A percentile compares a stretch with the other conserved stretches of the same genome.
These are phyloP conservation scores for Solen grandis DNA, from an alignment of 1,140 invertebrate species.

Conservation along the genomic window DNA sequence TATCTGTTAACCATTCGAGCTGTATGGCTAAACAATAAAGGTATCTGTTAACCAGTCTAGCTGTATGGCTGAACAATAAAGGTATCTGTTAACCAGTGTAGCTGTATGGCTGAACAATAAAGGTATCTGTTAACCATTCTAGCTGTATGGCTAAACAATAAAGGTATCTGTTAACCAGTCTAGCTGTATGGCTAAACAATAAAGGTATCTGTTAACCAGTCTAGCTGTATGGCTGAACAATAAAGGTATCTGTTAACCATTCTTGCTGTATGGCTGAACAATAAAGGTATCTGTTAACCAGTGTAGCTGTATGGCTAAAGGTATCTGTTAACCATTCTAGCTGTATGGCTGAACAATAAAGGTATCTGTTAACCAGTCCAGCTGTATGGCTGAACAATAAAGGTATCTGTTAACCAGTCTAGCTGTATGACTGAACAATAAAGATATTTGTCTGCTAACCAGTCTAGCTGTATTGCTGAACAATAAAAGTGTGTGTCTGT, in stretches of 20 bases:
- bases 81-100: too few species aligned
- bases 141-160: constrained; percentile 95
- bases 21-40: too few species aligned
- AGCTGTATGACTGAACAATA: not conserved
- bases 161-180: constrained; percentile 85
- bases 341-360: not conserved
- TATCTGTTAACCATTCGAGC: too few species aligned
- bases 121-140: too few species aligned
- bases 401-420: constrained; percentile 84
- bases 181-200: not conserved
- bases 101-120: too few species aligned
- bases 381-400: constrained; percentile 96
- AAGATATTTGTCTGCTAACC: not conserved
- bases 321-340: not conserved
- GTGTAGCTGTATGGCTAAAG: not conserved
- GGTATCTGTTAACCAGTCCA: too few species aligned
- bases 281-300: constrained; percentile 87
- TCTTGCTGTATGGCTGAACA: constrained; percentile 95
- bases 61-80: too few species aligned
- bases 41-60: too few species aligned
- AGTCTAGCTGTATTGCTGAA: not conserved
- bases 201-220: not conserved
- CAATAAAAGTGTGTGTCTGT: not conserved
- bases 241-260: too few species aligned
- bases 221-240: not conserved